A percentile compares a stretch with the other conserved stretches of the same genome.
phyloP scores from a whole-genome alignment of 2,888 invertebrate genomes.

The Bellardia pandia region DNA sequence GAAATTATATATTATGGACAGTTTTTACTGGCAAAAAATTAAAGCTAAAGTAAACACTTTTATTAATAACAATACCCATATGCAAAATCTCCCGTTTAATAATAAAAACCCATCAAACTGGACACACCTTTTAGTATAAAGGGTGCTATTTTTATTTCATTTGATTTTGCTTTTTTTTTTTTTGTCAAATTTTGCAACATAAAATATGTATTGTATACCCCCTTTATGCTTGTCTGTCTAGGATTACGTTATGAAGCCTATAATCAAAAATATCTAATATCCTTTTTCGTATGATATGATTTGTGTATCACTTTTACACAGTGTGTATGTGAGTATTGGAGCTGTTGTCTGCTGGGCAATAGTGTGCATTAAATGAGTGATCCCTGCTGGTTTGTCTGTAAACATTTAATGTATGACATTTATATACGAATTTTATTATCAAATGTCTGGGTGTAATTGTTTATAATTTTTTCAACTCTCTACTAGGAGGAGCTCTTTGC shows the following conservation, averaged over 20 bases:
- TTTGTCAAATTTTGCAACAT: constrained; percentile 42
- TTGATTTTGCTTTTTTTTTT: neutral
- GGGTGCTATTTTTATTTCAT: constrained; percentile 33
- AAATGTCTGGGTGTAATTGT: constrained; percentile 72
- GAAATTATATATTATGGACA: constrained; percentile 60
- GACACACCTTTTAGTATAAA: constrained; percentile 64
- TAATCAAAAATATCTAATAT: constrained; percentile 59
- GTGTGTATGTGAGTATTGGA: neutral
- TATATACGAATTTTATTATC: constrained; percentile 71
- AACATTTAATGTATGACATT: constrained; percentile 70
- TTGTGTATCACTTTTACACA: constrained; percentile 46
- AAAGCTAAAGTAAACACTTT: neutral
- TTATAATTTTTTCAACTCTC: constrained; percentile 41
- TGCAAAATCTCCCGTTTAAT: constrained; percentile 40
- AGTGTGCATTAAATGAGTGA: constrained; percentile 63
- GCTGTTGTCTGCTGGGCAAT: constrained; percentile 49
- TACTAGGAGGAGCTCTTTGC: constrained; percentile 3
- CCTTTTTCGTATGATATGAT: constrained; percentile 43
- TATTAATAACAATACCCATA: constrained; percentile 2
- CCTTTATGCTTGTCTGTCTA: constrained; percentile 27
- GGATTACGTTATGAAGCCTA: constrained; percentile 67
- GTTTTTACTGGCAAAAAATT: neutral
- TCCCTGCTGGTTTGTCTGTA: constrained; percentile 70
- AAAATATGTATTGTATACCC: constrained; percentile 39
- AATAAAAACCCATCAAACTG: constrained; percentile 61